Conservation (phyloP, 2,797 vertebrate species). For the Acomys russatus region DNA sequence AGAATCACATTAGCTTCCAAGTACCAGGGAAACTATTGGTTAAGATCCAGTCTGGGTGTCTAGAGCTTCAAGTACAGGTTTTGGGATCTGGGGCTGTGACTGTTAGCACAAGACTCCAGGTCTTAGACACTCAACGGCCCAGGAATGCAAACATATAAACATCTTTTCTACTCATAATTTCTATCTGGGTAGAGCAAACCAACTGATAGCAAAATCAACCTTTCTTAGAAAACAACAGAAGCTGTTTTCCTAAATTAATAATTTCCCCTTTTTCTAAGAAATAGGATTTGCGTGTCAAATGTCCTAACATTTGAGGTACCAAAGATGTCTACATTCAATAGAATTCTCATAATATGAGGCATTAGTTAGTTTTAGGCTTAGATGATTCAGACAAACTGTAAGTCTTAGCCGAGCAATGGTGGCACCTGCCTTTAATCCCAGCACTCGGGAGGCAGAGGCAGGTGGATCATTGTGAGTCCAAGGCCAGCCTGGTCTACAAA, state of each 20-base stretch:
- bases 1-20: background rate
- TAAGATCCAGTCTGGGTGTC: background rate
- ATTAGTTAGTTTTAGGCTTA: slow-evolving; percentile 77
- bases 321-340: slow-evolving; percentile 66
- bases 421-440: too few relatives aligned
- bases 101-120: background rate
- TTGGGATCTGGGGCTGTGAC: background rate
- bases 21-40: background rate
- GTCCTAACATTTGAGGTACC: slow-evolving; percentile 70
- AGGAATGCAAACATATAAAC: background rate
- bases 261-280: background rate
- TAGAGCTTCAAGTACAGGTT: background rate
- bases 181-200: background rate
- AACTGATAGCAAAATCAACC: background rate
- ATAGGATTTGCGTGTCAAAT: background rate
- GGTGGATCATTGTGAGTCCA: too few relatives aligned
- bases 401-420: slow-evolving; percentile 63
- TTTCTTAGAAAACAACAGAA: background rate
- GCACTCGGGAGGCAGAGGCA: too few relatives aligned
- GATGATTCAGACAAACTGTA: slow-evolving; percentile 86
- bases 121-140: background rate
- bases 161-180: background rate
- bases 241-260: background rate
- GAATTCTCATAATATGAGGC: slow-evolving; percentile 81
- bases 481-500: too few relatives aligned